phyloP scores from a whole-genome alignment of 2,113 vertebrate genomes.

The Notarius lentiginosus region DNA sequence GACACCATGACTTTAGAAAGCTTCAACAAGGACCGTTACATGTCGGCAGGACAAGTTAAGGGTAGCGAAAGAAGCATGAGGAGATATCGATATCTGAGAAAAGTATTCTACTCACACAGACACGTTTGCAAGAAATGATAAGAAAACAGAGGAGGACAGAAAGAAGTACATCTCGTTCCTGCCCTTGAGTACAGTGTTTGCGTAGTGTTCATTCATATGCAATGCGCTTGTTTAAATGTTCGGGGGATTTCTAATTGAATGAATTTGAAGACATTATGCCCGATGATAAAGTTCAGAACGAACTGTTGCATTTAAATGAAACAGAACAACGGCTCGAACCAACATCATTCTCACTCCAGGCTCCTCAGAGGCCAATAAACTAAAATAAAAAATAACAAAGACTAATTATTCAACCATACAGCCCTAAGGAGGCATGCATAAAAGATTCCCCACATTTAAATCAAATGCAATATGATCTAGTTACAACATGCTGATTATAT shows the following conservation, averaged over 20 bases:
- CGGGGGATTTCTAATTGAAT: constrained; percentile 41
- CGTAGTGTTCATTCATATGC: constrained; percentile 42
- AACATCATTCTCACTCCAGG: constrained; percentile 25
- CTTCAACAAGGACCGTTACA: constrained; percentile 8
- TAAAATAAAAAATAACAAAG: not conserved
- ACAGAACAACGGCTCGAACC: not conserved
- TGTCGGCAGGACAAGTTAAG: not conserved
- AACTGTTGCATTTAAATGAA: constrained; percentile 24
- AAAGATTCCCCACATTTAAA: not conserved
- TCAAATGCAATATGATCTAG: not conserved
- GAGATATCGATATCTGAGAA: constrained; percentile 5
- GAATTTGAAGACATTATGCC: constrained; percentile 36
- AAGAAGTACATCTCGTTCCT: constrained; percentile 17
- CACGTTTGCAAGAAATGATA: not conserved
- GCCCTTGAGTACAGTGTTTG: constrained; percentile 32
- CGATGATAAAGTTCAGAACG: constrained; percentile 18
- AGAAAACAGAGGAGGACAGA: not conserved
- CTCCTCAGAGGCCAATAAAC: constrained; percentile 23
- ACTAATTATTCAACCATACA: not conserved
- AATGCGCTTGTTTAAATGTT: constrained; percentile 24
- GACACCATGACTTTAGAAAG: not conserved
- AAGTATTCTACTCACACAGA: not conserved
- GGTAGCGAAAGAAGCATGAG: not conserved
- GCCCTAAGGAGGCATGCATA: not conserved
- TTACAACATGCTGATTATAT: not conserved